Percentiles rank a stretch among this genome's conserved stretches.
Conservation (phyloP, 1,140 invertebrate species). For the Sinonovacula constricta region DNA sequence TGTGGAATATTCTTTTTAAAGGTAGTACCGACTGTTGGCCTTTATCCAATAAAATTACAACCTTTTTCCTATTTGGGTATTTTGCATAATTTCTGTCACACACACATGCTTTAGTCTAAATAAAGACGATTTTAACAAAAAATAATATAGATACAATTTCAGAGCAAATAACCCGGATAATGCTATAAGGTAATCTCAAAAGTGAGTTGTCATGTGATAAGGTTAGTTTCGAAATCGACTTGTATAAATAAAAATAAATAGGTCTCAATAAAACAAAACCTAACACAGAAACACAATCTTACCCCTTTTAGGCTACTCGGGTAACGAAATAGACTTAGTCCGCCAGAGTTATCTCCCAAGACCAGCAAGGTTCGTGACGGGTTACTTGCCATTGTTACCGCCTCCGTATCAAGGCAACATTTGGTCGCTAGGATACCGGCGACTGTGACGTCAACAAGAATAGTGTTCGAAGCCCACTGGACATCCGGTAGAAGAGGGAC, state of each 20-base stretch:
- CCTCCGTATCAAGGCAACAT: slow-evolving; percentile 3
- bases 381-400: slow-evolving; percentile 42
- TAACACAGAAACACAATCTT: slow-evolving; percentile 12
- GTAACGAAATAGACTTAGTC: slow-evolving; percentile 60
- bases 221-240: neutral
- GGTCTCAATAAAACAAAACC: neutral
- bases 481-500: neutral
- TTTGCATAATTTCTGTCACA: too few species aligned
- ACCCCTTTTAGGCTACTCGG: slow-evolving; percentile 60
- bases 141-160: too few species aligned
- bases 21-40: neutral
- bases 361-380: slow-evolving; percentile 49
- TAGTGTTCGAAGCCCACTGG: neutral
- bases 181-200: too few species aligned
- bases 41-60: neutral
- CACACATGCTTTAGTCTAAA: neutral
- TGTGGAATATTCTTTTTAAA: neutral
- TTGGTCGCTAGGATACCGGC: slow-evolving; percentile 14
- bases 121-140: neutral
- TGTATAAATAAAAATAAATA: neutral
- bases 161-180: too few species aligned
- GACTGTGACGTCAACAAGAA: slow-evolving; percentile 12
- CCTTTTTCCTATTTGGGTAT: too few species aligned
- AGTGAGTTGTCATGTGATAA: neutral
- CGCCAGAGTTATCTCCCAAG: slow-evolving; percentile 60